Percentiles rank a stretch among this genome's conserved stretches.
These are phyloP conservation scores for Prosopocoilus inquinatus DNA, from an alignment of 2,888 invertebrate genomes.

Conservation along the genomic window DNA sequence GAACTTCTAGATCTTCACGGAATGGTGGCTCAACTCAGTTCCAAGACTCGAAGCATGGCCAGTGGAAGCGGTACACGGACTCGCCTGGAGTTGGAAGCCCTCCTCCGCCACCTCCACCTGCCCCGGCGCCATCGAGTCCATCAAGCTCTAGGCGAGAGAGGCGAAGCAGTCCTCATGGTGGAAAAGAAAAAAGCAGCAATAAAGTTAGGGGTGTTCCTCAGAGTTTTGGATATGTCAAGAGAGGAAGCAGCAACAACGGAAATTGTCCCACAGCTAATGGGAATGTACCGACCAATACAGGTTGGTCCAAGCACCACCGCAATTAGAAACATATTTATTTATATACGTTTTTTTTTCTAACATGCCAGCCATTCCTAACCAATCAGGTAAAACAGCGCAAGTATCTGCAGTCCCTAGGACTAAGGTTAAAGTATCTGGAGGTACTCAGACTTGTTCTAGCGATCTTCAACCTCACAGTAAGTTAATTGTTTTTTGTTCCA, in stretches of 20 bases:
- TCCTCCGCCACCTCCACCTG: slow-evolving; percentile 54
- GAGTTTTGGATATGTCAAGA: slow-evolving; percentile 82
- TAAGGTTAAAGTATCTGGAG: slow-evolving; percentile 86
- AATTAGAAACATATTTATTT: not conserved
- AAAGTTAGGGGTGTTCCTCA: slow-evolving; percentile 74
- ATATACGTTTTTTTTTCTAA: slow-evolving; percentile 2
- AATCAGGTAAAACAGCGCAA: slow-evolving; percentile 65
- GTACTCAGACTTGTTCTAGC: slow-evolving; percentile 83
- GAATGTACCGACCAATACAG: slow-evolving; percentile 31
- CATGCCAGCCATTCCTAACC: slow-evolving; percentile 39
- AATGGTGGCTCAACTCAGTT: slow-evolving; percentile 37
- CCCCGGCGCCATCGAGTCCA: slow-evolving; percentile 51
- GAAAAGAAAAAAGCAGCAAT: slow-evolving; percentile 58
- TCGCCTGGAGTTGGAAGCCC: slow-evolving; percentile 64
- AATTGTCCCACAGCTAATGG: slow-evolving; percentile 45
- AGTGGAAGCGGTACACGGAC: slow-evolving; percentile 66
- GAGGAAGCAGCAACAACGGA: slow-evolving; percentile 59
- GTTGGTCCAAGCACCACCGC: slow-evolving; percentile 6
- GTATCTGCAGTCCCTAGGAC: slow-evolving; percentile 83
- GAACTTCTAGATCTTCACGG: slow-evolving; percentile 36
- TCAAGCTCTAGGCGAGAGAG: slow-evolving; percentile 46
- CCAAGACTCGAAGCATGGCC: slow-evolving; percentile 44
- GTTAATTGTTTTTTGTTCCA: slow-evolving; percentile 34
- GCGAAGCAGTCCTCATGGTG: slow-evolving; percentile 47
- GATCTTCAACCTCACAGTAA: slow-evolving; percentile 66